Evolutionary conservation across 30 jellyfish, hydroid and myxozoan genomes (phyloP).

Genomic region (Morbakka virulenta): DNA sequence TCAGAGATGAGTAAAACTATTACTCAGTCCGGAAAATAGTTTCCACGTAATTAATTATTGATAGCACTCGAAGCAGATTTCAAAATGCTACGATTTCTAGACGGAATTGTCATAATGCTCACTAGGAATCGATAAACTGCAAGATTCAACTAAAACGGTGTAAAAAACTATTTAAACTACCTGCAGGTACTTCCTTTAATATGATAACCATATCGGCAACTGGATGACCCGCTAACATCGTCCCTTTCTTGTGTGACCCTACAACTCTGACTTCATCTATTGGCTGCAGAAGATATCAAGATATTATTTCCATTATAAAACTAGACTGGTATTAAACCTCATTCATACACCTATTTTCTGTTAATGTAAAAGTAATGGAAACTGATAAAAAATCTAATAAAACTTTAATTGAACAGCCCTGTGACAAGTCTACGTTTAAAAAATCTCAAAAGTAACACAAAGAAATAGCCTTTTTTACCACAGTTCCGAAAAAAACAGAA

Average conservation of each 20-base stretch:
- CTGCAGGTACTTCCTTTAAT: slow-evolving; percentile 82
- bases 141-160: not conserved
- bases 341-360: no score
- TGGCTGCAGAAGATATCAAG: slow-evolving; percentile 11
- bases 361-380: no score
- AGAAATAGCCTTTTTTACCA: no score
- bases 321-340: not conserved
- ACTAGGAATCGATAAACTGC: not conserved
- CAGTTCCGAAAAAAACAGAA: no score
- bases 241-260: slow-evolving; percentile 92
- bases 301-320: not conserved
- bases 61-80: not conserved
- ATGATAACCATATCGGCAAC: slow-evolving; percentile 92
- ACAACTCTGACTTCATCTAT: slow-evolving; percentile 85
- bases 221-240: slow-evolving; percentile 98
- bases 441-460: no score
- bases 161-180: slow-evolving; percentile 16
- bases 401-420: no score
- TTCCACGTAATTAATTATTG: no score
- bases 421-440: no score
- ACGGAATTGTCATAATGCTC: not conserved
- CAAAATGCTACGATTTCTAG: not conserved
- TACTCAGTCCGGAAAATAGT: no score
- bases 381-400: no score
- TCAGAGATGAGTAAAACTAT: no score